These are phyloP conservation scores for Opisthograptis luteolata DNA, from an alignment of 2,888 invertebrate genomes.

Conservation along the genomic window DNA sequence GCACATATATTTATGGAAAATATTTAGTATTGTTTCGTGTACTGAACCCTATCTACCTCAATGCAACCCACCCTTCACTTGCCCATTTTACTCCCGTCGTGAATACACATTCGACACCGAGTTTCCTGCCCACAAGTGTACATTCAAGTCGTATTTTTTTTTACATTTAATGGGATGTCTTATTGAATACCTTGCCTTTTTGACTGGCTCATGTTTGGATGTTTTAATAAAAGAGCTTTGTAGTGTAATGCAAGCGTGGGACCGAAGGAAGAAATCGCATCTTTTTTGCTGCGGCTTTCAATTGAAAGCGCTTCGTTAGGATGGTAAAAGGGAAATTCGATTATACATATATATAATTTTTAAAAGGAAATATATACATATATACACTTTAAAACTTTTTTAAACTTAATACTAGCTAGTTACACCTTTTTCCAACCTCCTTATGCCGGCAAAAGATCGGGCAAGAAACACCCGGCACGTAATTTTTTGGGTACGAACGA, in stretches of 20 bases:
- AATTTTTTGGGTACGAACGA: too few relatives aligned
- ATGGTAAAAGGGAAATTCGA: too few relatives aligned
- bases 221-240: conserved; percentile 2
- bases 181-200: conserved; percentile 15
- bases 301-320: too few relatives aligned
- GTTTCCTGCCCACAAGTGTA: conserved; percentile 12
- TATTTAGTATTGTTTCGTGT: neutral
- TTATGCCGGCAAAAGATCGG: too few relatives aligned
- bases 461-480: too few relatives aligned
- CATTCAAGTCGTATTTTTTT: conserved; percentile 5
- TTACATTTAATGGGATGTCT: conserved; percentile 2
- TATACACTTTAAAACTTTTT: too few relatives aligned
- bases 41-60: neutral
- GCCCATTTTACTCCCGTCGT: neutral
- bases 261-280: neutral
- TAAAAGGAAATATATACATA: too few relatives aligned
- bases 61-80: neutral
- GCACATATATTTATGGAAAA: too few relatives aligned
- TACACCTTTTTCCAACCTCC: too few relatives aligned
- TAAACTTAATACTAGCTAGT: too few relatives aligned
- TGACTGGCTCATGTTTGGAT: conserved; percentile 10
- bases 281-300: neutral
- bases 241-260: conserved; percentile 5
- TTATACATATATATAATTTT: too few relatives aligned
- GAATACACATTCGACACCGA: conserved; percentile 11